These are phyloP conservation scores for Nothoprocta perdicaria DNA, from an alignment of 2,113 vertebrate genomes.

Conservation along the genomic window DNA sequence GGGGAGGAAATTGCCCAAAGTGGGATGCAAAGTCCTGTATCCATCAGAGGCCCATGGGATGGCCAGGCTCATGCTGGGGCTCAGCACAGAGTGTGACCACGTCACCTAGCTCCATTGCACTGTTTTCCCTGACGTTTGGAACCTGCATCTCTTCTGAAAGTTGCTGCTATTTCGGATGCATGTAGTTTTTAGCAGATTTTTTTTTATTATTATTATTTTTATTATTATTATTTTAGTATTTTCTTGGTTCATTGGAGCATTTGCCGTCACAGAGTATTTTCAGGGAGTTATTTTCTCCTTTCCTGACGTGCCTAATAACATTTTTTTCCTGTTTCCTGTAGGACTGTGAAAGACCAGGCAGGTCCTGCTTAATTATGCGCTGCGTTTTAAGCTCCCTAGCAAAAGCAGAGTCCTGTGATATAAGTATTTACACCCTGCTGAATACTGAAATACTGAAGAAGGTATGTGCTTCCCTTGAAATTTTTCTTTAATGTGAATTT, in stretches of 20 bases:
- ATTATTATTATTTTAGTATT: neutral
- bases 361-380: conserved; percentile 86
- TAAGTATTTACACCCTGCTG: conserved; percentile 89
- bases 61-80: neutral
- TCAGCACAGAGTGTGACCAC: no score
- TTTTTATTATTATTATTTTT: neutral
- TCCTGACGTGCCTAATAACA: neutral
- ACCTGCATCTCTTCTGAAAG: neutral
- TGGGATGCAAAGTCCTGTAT: neutral
- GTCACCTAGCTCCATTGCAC: no score
- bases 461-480: conserved; percentile 71
- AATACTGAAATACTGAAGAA: conserved; percentile 96
- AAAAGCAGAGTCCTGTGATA: conserved; percentile 88
- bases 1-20: neutral
- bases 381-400: conserved; percentile 87
- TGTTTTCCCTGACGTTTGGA: neutral
- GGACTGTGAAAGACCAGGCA: conserved; percentile 92
- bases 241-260: neutral
- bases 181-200: neutral
- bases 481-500: neutral
- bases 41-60: neutral
- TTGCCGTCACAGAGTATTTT: neutral
- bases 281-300: neutral
- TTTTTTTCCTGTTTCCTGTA: conserved; percentile 66
- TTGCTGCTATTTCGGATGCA: neutral